Evolutionary conservation across 2,888 invertebrate species (phyloP), one percentile per base, ranked within the genome.

Genomic region (Dione juno): DNA sequence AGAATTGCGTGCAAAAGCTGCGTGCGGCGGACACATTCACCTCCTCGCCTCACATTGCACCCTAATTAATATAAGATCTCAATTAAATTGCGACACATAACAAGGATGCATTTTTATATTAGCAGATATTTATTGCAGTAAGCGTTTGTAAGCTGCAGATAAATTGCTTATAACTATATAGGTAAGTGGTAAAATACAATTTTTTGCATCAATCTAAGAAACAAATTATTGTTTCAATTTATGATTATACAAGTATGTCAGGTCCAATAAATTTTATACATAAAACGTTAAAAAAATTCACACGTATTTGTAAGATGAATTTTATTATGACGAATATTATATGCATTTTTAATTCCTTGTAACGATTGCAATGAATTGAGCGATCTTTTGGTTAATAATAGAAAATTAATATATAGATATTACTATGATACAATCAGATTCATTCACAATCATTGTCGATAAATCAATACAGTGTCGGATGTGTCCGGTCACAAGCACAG

Each of bases 51-150:
- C 91, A 89, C 90, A 87, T 89, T 82, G 85, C 88, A 86, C 88
- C 86, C 92, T 92, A 93, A 93, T 93, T 93, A 93, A 93, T 93
- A 93, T 92, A 92, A 92, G 92, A 92, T 93, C 93, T 93, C 93
- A 93, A 93, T 93, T 93, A 93, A 93, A 92, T 87, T 85, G 90
- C 89, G 89, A 92, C 92, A 91, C 88, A 90, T 89, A 90, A 89
- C 86, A 88, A 89, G 87, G 82, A 84, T 82, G 85, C 86, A 88
- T 90, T 90, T 90, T 90, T 88, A 84, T 76, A 74, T 74, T 57
- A 64, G 50, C 40, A 40, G 69, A 63, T 73, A 69, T 71, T 64
- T 54, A 71, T 70, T 66, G 61, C 64, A 71, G 69, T 71, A 67
- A 45, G 28, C 43, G 61, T 28, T n/a, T 11, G 10, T 43, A 28